Conservation (phyloP, 2,113 vertebrate species). For the human (Homo sapiens) region DNA sequence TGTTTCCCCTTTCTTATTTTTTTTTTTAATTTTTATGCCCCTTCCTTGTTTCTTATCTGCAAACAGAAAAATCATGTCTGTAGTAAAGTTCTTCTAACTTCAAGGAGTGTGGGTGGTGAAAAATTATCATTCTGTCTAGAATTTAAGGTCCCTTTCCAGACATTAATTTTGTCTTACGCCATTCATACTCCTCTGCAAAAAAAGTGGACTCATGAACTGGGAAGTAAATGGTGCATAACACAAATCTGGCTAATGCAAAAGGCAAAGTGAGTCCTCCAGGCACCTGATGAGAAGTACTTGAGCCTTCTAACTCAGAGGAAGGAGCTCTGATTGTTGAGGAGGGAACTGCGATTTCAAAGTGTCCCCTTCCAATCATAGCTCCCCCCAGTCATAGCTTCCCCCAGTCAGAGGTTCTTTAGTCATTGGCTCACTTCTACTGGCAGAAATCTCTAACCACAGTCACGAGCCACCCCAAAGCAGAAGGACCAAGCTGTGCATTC, state of each 20-base stretch:
- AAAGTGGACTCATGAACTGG: neutral
- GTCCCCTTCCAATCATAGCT: neutral
- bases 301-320: neutral
- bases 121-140: neutral
- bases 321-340: neutral
- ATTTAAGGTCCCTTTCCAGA: neutral
- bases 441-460: neutral
- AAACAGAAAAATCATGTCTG: neutral
- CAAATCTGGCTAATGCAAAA: neutral
- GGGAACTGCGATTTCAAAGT: neutral
- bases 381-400: neutral
- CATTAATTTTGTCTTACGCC: neutral
- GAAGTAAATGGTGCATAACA: neutral
- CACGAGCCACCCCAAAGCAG: too few relatives aligned
- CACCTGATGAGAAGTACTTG: neutral
- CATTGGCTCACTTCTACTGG: neutral
- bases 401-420: slow-evolving; percentile 18
- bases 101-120: neutral
- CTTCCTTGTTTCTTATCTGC: slow-evolving; percentile 2
- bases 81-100: neutral
- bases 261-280: neutral
- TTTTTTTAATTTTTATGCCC: neutral
- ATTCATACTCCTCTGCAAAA: neutral
- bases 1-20: neutral
- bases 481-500: neutral